These are phyloP conservation scores for Harlomillsia oculata DNA, from an alignment of 1,140 invertebrate species.

Conservation along the genomic window DNA sequence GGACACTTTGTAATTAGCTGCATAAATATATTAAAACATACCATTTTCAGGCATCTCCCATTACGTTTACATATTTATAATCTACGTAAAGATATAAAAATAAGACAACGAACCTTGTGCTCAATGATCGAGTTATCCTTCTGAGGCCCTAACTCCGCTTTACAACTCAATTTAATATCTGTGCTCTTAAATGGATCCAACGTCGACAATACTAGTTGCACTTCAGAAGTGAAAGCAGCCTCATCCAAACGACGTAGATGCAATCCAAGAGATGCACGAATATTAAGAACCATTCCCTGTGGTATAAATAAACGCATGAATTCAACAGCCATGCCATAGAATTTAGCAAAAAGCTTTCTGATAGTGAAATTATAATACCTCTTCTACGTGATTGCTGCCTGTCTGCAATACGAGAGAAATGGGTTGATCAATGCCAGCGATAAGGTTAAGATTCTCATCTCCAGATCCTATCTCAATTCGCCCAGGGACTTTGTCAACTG, in stretches of 20 bases:
- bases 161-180: conserved; percentile 52
- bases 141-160: conserved; percentile 61
- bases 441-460: conserved; percentile 49
- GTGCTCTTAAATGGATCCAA: conserved; percentile 60
- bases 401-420: conserved; percentile 43
- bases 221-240: conserved; percentile 39
- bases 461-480: conserved; percentile 33
- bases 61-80: background rate
- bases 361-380: conserved; percentile 38
- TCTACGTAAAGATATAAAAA: conserved; percentile 1
- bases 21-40: background rate
- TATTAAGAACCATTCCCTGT: conserved; percentile 43
- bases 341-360: background rate
- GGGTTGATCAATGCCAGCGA: conserved; percentile 46
- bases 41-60: background rate
- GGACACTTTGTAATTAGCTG: conserved; percentile 59
- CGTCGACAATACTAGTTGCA: conserved; percentile 52
- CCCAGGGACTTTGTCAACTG: conserved; percentile 15
- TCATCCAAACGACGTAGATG: conserved; percentile 38
- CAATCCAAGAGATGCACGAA: conserved; percentile 46
- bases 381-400: conserved; percentile 42
- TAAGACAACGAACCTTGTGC: conserved; percentile 51
- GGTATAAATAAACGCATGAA: background rate
- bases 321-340: background rate
- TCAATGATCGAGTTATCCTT: conserved; percentile 56